Conservation (phyloP, 2,888 invertebrate genomes). For the Athripsodes cinereus region DNA sequence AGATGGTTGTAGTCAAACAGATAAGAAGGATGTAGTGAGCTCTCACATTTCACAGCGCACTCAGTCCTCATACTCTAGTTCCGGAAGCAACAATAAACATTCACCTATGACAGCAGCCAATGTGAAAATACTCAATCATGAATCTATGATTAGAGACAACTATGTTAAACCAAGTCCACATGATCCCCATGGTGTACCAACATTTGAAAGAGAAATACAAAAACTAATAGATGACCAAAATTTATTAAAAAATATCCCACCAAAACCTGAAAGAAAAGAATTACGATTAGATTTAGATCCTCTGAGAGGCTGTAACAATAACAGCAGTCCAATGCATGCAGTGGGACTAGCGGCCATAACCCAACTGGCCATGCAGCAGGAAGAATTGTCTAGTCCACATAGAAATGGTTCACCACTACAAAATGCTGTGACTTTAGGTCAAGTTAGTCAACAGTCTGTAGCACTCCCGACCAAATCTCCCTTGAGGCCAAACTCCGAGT, state of each 20-base stretch:
- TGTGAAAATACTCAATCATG: constrained; percentile 49
- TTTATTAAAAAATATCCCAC: constrained; percentile 54
- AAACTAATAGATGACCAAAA: constrained; percentile 69
- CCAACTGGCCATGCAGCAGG: constrained; percentile 62
- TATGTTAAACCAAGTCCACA: constrained; percentile 46
- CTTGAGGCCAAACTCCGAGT: constrained; percentile 35
- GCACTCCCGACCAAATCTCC: constrained; percentile 29
- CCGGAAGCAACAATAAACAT: constrained; percentile 39
- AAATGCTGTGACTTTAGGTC: constrained; percentile 16
- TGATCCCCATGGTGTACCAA: constrained; percentile 52
- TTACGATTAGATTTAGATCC: constrained; percentile 55
- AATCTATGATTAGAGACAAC: constrained; percentile 43
- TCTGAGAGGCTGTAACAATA: constrained; percentile 50
- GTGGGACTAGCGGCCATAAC: constrained; percentile 75
- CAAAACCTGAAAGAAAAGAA: constrained; percentile 55
- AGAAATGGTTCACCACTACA: constrained; percentile 29
- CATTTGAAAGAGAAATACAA: constrained; percentile 75
- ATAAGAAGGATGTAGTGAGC: constrained; percentile 52
- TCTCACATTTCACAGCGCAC: constrained; percentile 40
- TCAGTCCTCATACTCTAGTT: constrained; percentile 47
- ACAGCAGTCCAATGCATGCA: constrained; percentile 57
- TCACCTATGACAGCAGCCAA: constrained; percentile 43
- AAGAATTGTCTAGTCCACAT: constrained; percentile 43
- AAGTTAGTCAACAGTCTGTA: constrained; percentile 12
- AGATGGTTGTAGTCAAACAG: constrained; percentile 61